Base-by-base conservation (phyloP, 2,113 vertebrate genomes). In the Willisornis vidua region DNA sequence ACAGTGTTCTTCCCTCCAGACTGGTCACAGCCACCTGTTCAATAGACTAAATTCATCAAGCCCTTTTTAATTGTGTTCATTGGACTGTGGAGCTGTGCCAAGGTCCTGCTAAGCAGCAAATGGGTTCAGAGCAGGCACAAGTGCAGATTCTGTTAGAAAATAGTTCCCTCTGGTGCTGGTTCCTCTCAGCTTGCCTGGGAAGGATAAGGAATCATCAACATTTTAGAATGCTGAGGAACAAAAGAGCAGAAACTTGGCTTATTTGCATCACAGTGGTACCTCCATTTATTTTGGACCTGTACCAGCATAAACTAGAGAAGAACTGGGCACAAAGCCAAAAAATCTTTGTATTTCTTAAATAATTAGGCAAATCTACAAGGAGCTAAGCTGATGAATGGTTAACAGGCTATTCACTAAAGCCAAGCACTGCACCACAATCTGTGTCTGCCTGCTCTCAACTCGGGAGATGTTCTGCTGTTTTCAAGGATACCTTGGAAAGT, bases 21-120 rank as follows among this genome's bases (percentile, higher is more conserved):
- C 68, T 66, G 48, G 14, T 59, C 66, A 16, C 6, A 88, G 65
- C 51, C 88, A 86, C 92, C 88, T 93, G 61, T 54, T 87, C 76
- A 65, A 35, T 23, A 73, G 63, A 26, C 68, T 84, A 19, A 68
- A 71, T 61, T 74, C 48, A 67, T 94, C 79, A 88, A 88, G 66
- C 75, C 14, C 16, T 52, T 92, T 95, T 93, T 85, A 87, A 89
- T 93, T 45, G 16, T 7, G 28, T 88, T 91, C 28, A 4, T 80
- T 84, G 88, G 61, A 7, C 73, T 86, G 70, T 71, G 93, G 92
- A 89, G 65, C 68, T 72, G 52, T 93, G 92, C 88, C 93, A 95
- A 85, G 85, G 82, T 92, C 85, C 73, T 77, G 35, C 89, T 68
- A 94, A 81, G 88, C 37, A 89, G 31, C 79, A 90, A 95, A 96